Evolutionary conservation across 2,888 invertebrate genomes (phyloP), one percentile per base, ranked within the genome.

Genomic region (Chirona hameri): DNA sequence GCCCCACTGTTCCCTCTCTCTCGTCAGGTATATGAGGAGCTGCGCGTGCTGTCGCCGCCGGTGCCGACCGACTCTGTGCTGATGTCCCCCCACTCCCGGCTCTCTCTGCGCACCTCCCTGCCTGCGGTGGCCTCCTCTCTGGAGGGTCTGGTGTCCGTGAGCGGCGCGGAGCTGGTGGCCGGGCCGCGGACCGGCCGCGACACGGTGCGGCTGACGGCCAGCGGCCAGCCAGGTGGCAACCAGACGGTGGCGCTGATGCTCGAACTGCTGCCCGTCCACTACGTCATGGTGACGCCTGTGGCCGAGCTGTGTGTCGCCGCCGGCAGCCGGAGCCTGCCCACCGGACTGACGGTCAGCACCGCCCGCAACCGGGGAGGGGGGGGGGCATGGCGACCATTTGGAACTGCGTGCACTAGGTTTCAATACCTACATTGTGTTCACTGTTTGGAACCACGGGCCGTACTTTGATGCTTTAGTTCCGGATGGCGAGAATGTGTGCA

Each of bases 191-290:
- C 76, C 39, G 76, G 76, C 76, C 76, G 76, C 39, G 76, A 76
- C 76, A 14, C 29, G 39, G 21, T 76, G 39, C 9, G 18, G 27
- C 79, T 52, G 27, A 27, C 48, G 12, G 7, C 52, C 52, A 27
- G 15, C 79, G n/a, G 12, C 27, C 2, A 52, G 48, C 79, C 79
- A 52, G 79, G 14, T 52, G 79, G 12, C 27, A 79, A 48, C 48
- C 79, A 79, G 79, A 52, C 48, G 79, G 12, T 52, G 48, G n/a
- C 52, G 79, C 52, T 79, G 79, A 27, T 27, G 52, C 24, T 79
- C 46, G 80, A 80, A 18, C n/a, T 80, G 80, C 48, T 55, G 27
- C 52, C 48, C 52, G 80, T 52, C 15, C 80, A 80, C 80, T 80
- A 80, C 18, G 9, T 80, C 2, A 80, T 80, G 80, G 48, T 55